Conservation (phyloP, 2,888 invertebrate genomes). For the Ctena decussata region DNA sequence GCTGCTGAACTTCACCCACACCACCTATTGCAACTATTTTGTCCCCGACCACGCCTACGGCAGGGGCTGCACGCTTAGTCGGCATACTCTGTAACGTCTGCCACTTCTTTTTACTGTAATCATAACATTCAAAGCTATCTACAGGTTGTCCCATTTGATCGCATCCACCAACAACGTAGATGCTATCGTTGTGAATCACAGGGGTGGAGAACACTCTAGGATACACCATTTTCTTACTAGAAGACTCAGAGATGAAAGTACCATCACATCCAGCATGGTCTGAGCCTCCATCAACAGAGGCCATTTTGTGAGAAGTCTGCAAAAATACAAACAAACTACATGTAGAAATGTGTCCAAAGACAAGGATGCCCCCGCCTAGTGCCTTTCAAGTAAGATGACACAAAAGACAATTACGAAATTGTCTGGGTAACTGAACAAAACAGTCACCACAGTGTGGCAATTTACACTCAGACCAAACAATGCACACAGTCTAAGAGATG, state of each 20-base stretch:
- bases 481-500: no score
- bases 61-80: slow-evolving; percentile 83
- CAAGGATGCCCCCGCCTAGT: no score
- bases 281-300: not conserved
- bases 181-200: slow-evolving; percentile 72
- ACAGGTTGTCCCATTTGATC: slow-evolving; percentile 84
- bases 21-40: slow-evolving; percentile 83
- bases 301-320: not conserved
- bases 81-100: slow-evolving; percentile 79
- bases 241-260: not conserved
- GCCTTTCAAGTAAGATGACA: no score
- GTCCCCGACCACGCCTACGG: slow-evolving; percentile 73
- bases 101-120: slow-evolving; percentile 78
- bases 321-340: not conserved
- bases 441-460: no score
- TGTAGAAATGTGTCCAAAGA: no score
- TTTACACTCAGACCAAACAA: no score
- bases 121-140: slow-evolving; percentile 81
- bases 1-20: slow-evolving; percentile 81
- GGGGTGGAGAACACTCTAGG: slow-evolving; percentile 84
- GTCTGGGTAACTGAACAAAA: no score
- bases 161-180: slow-evolving; percentile 85
- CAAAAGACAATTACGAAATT: no score
- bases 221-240: slow-evolving; percentile 78
- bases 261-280: not conserved